Percentiles rank a stretch among this genome's conserved stretches.
Evolutionary conservation across 2,797 vertebrate genomes (phyloP).

Genomic region (Tiaroga cobitis): DNA sequence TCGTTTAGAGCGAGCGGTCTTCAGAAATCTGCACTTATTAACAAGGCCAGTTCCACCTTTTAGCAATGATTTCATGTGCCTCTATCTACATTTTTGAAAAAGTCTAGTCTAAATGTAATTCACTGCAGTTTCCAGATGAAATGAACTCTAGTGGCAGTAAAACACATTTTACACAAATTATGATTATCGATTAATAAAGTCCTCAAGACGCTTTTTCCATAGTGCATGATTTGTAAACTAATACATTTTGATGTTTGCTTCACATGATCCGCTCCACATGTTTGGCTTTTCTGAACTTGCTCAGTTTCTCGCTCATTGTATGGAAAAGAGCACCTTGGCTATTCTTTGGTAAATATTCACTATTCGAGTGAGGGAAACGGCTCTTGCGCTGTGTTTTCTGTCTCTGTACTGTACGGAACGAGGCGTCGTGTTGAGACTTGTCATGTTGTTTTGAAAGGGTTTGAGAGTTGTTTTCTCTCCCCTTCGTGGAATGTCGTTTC

Average conservation of each 20-base stretch:
- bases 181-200: not conserved
- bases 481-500: conserved; percentile 72
- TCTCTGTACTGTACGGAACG: conserved; percentile 64
- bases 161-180: not conserved
- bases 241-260: not conserved
- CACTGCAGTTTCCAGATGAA: too few relatives aligned
- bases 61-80: too few relatives aligned
- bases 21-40: not conserved
- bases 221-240: not conserved
- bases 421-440: conserved; percentile 74
- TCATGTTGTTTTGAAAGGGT: conserved; percentile 65
- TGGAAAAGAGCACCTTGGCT: too few relatives aligned
- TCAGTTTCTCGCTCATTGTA: not conserved
- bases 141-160: not conserved
- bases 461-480: conserved; percentile 50
- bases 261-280: not conserved
- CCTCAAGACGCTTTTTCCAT: not conserved
- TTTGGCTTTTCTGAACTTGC: not conserved
- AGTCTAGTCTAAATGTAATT: not conserved
- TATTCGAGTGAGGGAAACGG: not conserved
- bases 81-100: not conserved
- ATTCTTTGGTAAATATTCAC: too few relatives aligned
- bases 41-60: not conserved
- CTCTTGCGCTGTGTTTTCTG: conserved; percentile 47
- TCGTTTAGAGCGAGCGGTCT: not conserved